These are phyloP conservation scores for Brachypteracias leptosomus DNA, from an alignment of 2,113 vertebrate genomes.

Conservation along the genomic window DNA sequence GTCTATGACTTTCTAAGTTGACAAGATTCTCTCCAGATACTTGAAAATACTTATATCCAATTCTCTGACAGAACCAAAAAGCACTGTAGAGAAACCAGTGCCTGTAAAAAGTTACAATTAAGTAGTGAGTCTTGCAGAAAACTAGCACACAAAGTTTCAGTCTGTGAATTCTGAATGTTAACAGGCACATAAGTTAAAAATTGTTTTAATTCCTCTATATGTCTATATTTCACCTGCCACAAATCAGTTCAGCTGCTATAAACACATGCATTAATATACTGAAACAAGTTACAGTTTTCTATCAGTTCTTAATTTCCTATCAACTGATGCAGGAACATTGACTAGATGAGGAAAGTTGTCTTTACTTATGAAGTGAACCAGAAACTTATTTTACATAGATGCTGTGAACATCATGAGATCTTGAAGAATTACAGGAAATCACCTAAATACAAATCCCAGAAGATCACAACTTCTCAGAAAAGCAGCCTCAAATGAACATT, in stretches of 20 bases:
- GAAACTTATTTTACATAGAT: too few relatives aligned
- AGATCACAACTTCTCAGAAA: too few relatives aligned
- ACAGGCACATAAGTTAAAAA: not conserved
- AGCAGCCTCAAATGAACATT: too few relatives aligned
- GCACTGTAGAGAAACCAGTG: not conserved
- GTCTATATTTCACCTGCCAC: not conserved
- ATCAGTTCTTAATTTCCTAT: not conserved
- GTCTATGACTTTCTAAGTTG: not conserved
- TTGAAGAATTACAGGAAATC: too few relatives aligned
- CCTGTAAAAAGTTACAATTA: not conserved
- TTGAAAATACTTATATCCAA: not conserved
- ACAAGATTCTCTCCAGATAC: not conserved
- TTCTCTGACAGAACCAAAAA: not conserved
- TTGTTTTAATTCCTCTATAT: not conserved
- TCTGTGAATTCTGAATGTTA: not conserved
- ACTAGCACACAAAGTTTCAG: not conserved
- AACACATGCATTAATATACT: not conserved
- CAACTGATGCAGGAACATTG: not conserved
- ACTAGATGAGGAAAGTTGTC: too few relatives aligned
- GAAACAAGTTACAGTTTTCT: not conserved
- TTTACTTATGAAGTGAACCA: too few relatives aligned
- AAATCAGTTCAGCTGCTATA: not conserved
- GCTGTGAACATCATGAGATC: too few relatives aligned
- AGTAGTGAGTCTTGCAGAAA: not conserved
- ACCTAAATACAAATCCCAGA: too few relatives aligned